These are phyloP conservation scores for Diarsia rubi DNA, from an alignment of 2,888 invertebrate species.

Conservation along the genomic window DNA sequence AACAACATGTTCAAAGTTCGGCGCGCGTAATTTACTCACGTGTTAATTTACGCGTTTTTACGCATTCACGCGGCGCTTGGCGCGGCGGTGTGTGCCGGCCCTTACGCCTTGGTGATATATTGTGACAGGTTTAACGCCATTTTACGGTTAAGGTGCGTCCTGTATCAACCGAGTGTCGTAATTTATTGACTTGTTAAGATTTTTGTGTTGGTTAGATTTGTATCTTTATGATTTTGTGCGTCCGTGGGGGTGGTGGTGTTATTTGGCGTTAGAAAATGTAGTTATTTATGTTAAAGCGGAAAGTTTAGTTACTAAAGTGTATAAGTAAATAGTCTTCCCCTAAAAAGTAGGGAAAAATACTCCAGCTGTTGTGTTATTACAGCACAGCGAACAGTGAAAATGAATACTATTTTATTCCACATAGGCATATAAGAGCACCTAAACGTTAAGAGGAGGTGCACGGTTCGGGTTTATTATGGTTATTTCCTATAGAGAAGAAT, in stretches of 20 bases:
- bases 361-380: neutral
- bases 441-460: no score
- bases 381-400: neutral
- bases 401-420: no score
- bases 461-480: no score
- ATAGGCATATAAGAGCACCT: no score
- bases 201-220: constrained; percentile 51
- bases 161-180: constrained; percentile 60
- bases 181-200: constrained; percentile 67
- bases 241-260: constrained; percentile 3
- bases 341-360: neutral
- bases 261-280: neutral
- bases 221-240: constrained; percentile 47
- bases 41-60: constrained; percentile 69
- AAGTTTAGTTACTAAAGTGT: neutral
- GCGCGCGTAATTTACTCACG: constrained; percentile 49
- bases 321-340: no score
- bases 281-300: neutral
- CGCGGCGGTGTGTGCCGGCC: constrained; percentile 55
- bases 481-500: no score
- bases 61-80: constrained; percentile 49
- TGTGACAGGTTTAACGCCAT: constrained; percentile 64
- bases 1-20: constrained; percentile 55
- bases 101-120: constrained; percentile 66
- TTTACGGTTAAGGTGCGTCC: constrained; percentile 67